phyloP scores from a whole-genome alignment of 2,113 vertebrate species.

The Trichechus manatus region DNA sequence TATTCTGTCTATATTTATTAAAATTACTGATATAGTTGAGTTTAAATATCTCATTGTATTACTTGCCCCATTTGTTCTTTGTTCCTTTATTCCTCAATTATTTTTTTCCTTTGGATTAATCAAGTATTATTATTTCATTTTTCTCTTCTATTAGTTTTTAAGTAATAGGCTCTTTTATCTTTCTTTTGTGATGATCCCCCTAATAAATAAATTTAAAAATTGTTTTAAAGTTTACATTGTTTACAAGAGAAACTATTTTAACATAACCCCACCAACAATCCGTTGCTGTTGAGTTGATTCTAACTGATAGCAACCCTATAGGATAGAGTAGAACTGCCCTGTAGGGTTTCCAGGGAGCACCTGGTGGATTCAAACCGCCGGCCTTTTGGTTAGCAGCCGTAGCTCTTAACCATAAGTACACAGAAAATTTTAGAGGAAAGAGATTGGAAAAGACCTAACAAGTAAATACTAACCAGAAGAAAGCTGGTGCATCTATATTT shows the following conservation, averaged over 20 bases:
- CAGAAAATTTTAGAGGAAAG: slow-evolving; percentile 4
- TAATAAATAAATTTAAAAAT: background rate
- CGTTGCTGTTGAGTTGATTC: too few relatives aligned
- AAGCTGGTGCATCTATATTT: background rate
- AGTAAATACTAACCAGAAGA: background rate
- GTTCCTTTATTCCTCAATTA: background rate
- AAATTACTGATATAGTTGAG: background rate
- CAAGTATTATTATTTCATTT: slow-evolving; percentile 17
- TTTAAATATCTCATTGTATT: background rate
- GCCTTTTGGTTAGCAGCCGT: too few relatives aligned
- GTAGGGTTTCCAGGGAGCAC: too few relatives aligned
- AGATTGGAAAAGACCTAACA: background rate
- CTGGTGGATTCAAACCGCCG: too few relatives aligned
- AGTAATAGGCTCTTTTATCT: background rate
- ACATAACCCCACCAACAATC: background rate
- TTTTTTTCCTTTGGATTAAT: background rate
- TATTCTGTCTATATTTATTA: slow-evolving; percentile 35
- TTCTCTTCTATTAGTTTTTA: background rate
- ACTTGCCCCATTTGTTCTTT: background rate
- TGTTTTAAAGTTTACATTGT: background rate
- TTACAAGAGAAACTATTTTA: slow-evolving; percentile 14
- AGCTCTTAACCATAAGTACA: background rate
- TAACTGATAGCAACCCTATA: too few relatives aligned
- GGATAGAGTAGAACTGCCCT: too few relatives aligned
- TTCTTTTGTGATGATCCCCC: background rate